Percentiles rank a stretch among this genome's conserved stretches.
phyloP scores from a whole-genome alignment of 2,797 vertebrate genomes.

The Myotis myotis region DNA sequence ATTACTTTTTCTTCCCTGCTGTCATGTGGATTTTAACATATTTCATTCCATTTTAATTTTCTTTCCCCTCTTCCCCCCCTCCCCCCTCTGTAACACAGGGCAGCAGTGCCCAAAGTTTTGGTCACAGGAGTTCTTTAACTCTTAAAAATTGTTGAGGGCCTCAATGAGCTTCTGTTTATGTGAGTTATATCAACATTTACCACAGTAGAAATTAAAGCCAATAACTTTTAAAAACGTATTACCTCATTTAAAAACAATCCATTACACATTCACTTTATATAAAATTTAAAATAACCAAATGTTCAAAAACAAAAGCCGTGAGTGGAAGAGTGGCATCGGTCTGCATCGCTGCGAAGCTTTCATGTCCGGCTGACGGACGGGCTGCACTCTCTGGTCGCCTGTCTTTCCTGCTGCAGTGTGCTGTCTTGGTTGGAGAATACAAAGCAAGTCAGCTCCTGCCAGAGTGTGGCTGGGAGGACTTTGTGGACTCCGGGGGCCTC shows the following conservation, averaged over 20 bases:
- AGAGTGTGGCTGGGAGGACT: neutral
- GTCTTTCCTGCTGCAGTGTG: rapidly evolving
- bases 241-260: neutral
- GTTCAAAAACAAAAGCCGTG: neutral
- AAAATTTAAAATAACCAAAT: neutral
- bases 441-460: too few species aligned
- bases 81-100: neutral
- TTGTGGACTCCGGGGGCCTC: rapidly evolving
- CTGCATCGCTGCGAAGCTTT: neutral
- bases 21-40: neutral
- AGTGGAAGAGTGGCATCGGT: neutral
- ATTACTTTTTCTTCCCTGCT: neutral
- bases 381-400: rapidly evolving
- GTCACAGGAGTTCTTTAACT: neutral
- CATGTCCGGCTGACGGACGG: neutral
- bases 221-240: neutral
- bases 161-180: neutral
- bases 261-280: neutral
- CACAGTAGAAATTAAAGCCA: neutral
- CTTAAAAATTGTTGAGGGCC: neutral
- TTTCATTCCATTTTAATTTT: neutral
- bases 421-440: rapidly evolving
- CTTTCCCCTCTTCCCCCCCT: neutral
- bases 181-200: neutral
- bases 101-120: neutral